Evolutionary conservation across 2,888 invertebrate species (phyloP), one percentile per base, ranked within the genome.

Genomic region (Hartigia nigra): DNA sequence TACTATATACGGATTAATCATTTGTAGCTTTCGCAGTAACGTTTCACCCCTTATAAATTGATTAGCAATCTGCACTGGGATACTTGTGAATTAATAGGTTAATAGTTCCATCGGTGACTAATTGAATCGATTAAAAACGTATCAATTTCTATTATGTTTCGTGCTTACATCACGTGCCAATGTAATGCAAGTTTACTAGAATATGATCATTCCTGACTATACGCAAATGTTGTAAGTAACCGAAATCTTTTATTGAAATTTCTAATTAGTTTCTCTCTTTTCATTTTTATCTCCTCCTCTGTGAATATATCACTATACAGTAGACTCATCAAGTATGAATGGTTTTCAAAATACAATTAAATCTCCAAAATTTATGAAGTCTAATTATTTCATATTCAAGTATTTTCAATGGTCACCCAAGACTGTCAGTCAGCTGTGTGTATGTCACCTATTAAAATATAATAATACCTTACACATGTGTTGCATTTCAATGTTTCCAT

Each of bases 31-130:
- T 75, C 81, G 76, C 34, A 79, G 69, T 79, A 82, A 85, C 81
- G 80, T 77, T 78, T 31, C 77, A 74, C 80, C 55, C 55, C 84
- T 80, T 82, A 82, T 83, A 82, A 85, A 83, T 85, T 75, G 82
- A 83, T 84, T 82, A 76, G 74, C 74, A 79, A 77, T 74, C 79
- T 69, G 78, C 76, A 74, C 55, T 55, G 55, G 55, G 23, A 23
- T 35, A 72, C 34, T 72, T 72, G 72, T 23, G 11, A 72, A 72
- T 9, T 72, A 72, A 72, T 35, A 14, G 72, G 72, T 72, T 35
- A 72, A 72, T 72, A 31, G 31, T 23, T 14, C 72, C 23, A 31
- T 31, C 72, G 31, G 72, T 23, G 72, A 34, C 23, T 55, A 55
- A 55, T 55, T 55, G 55, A 34, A 72, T 72, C 72, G 72, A 72